Evolutionary conservation across 2,113 vertebrate species (phyloP).

Genomic region (Lutjanus erythropterus): DNA sequence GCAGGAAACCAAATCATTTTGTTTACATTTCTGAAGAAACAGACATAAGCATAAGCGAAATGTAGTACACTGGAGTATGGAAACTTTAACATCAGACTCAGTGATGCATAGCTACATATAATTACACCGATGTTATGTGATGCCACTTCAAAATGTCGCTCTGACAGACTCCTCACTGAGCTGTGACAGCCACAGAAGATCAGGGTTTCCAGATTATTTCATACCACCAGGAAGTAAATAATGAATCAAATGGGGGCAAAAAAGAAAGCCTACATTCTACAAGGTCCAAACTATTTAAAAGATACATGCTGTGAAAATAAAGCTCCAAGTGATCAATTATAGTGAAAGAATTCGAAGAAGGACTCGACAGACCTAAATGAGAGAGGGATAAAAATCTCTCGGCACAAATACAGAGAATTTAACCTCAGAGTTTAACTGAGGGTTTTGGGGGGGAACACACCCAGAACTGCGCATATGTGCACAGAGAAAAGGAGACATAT

Average conservation of each 20-base stretch:
- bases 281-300: constrained; percentile 7
- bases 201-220: neutral
- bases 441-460: constrained; percentile 14
- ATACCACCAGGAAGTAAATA: neutral
- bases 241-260: neutral
- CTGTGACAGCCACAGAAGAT: neutral
- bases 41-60: neutral
- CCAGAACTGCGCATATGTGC: constrained; percentile 20
- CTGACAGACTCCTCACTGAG: neutral
- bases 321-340: constrained; percentile 8
- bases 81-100: neutral
- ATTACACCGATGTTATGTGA: neutral
- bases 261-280: neutral
- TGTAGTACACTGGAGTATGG: neutral
- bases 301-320: constrained; percentile 13
- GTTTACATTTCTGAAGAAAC: neutral
- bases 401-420: constrained; percentile 14
- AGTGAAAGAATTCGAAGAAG: neutral
- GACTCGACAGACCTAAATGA: constrained; percentile 30
- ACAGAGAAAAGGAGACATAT: neutral
- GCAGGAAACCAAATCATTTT: neutral
- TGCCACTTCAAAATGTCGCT: constrained; percentile 2
- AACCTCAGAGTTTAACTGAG: constrained; percentile 26
- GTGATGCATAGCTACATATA: neutral
- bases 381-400: constrained; percentile 29